phyloP scores from a whole-genome alignment of 2,113 vertebrate genomes.

The Paedocypris sp. region DNA sequence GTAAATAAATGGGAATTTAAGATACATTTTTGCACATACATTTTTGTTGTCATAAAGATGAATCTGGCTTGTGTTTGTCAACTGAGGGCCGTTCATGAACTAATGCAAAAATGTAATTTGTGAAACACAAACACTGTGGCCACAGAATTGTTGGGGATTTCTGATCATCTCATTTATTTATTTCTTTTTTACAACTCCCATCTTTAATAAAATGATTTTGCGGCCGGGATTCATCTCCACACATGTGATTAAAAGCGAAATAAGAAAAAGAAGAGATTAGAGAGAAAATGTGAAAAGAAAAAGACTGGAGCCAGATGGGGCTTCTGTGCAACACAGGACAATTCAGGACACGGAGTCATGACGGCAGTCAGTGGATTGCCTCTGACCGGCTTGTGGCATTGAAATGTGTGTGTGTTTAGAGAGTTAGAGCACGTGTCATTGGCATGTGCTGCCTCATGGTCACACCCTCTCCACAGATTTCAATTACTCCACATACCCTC shows the following conservation, averaged over 20 bases:
- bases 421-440: background rate
- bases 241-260: background rate
- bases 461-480: background rate
- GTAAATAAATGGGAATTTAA: too few relatives aligned
- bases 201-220: too few relatives aligned
- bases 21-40: too few relatives aligned
- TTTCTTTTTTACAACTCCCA: too few relatives aligned
- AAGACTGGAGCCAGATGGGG: background rate
- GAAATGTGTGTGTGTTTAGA: slow-evolving; percentile 1
- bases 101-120: too few relatives aligned
- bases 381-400: slow-evolving; percentile 4
- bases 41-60: too few relatives aligned
- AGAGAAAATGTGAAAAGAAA: background rate
- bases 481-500: background rate
- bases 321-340: background rate
- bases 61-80: too few relatives aligned
- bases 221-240: background rate
- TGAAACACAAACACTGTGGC: too few relatives aligned
- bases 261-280: slow-evolving; percentile 7
- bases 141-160: too few relatives aligned
- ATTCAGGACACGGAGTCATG: slow-evolving; percentile 13
- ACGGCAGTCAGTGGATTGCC: slow-evolving; percentile 9
- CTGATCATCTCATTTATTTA: too few relatives aligned
- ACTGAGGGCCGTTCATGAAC: too few relatives aligned
- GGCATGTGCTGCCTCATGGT: slow-evolving; percentile 12